Base-by-base conservation (phyloP, 2,888 invertebrate species). In the Gymnoscelis rufifasciata region DNA sequence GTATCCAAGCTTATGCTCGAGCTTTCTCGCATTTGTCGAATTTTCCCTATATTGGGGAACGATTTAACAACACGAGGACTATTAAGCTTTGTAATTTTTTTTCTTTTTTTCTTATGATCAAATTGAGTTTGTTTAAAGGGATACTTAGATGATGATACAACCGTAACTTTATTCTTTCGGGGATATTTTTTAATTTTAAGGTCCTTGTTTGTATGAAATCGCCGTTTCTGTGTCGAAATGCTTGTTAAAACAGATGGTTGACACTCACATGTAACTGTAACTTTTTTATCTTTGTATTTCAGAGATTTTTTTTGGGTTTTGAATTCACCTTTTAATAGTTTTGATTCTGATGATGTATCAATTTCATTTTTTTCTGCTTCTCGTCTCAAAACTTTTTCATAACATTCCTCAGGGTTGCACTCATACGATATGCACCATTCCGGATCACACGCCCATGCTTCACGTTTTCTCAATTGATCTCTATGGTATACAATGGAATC, bases 401-500 rank as follows among this genome's bases (percentile, higher is more conserved):
- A 37, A 43, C 63, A 63, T 36, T 57, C 39, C 39, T 41, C 30
- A 6, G 50, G 47, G 1, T 38, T 23, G 29, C 55, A 53, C 29
- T 51, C 38, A 47, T 56, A 38, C 14, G 55, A 43, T 39, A 38
- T 23, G 47, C 62, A 65, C 37, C 19, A 49, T 24, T 45, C 54
- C 11, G 53, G 43, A 26, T 53, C 52, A 51, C 61, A 58, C 26
- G 46, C 50, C 41, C 54, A 56, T n/a, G 43, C 38, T 39, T 68
- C 54, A 39, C 47, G 45, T 48, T 48, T 60, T 36, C 44, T 62
- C n/a, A 68, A 42, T 24, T 68, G 64, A 39, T 73, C 73, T 50
- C 57, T 64, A 46, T 58, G 68, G 35, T 73, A 51, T 23, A 41
- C 47, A 27, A 74, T 39, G 3, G 74, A 76, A 63, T 78, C 76